A percentile compares a stretch with the other conserved stretches of the same genome.
phyloP scores from a whole-genome alignment of 2,797 vertebrate genomes.

The Crocodylus rhombifer region DNA sequence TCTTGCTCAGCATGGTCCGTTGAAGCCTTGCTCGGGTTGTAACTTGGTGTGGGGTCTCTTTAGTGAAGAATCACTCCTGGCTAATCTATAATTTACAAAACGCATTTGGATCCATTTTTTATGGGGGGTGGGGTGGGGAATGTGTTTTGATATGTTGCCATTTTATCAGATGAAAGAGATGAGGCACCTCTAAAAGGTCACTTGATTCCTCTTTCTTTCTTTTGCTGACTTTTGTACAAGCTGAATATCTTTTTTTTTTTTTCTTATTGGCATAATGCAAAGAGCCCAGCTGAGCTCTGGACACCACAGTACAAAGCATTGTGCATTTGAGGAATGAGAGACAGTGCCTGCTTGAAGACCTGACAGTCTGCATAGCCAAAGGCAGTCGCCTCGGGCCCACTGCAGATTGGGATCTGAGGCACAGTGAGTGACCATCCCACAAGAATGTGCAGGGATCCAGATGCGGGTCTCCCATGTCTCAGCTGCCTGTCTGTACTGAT shows the following conservation, averaged over 20 bases:
- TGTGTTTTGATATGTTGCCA: conserved; percentile 6
- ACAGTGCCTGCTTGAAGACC: background rate
- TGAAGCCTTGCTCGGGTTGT: conserved; percentile 51
- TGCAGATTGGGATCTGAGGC: fast-evolving
- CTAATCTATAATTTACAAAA: conserved; percentile 69
- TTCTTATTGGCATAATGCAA: background rate
- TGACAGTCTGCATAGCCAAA: background rate
- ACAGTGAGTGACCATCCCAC: background rate
- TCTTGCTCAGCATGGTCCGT: conserved; percentile 25
- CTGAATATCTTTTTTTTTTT: background rate
- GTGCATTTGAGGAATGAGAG: too few species aligned
- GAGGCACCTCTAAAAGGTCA: background rate
- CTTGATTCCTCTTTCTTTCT: background rate
- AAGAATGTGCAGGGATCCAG: background rate
- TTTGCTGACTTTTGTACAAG: background rate
- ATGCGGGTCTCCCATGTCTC: background rate
- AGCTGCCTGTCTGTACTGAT: background rate
- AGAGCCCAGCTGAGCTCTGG: background rate
- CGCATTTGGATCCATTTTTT: conserved; percentile 39
- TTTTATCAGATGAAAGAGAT: conserved; percentile 32
- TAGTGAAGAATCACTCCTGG: conserved; percentile 32
- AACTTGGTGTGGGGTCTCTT: conserved; percentile 32
- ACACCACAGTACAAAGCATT: background rate
- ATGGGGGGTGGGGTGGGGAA: background rate
- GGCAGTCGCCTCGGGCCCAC: background rate